Evolutionary conservation across 2,797 vertebrate genomes (phyloP).

Genomic region (Bradypodion pumilum): DNA sequence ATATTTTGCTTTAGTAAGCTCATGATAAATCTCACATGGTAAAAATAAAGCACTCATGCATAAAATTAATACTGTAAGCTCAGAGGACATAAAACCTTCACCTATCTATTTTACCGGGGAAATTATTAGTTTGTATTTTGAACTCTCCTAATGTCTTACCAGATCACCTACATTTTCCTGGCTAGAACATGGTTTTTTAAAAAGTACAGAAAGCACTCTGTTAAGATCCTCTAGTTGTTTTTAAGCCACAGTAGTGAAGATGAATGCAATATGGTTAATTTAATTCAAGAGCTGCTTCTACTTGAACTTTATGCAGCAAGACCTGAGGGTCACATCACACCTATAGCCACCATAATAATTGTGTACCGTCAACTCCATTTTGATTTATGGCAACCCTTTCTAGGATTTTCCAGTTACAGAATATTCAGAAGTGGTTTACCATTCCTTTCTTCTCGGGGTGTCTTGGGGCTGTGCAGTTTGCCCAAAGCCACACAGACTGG

Average conservation of each 20-base stretch:
- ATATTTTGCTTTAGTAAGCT: constrained; percentile 63
- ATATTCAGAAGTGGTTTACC: too few relatives aligned
- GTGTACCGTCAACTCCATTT: too few relatives aligned
- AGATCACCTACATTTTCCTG: constrained; percentile 57
- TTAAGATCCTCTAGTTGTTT: neutral
- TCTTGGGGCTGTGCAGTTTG: too few relatives aligned
- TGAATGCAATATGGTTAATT: neutral
- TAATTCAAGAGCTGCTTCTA: neutral
- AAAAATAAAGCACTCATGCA: constrained; percentile 74
- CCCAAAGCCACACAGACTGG: too few relatives aligned
- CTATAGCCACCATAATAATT: too few relatives aligned
- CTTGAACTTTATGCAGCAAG: neutral
- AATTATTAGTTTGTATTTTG: constrained; percentile 58
- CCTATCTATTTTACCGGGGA: constrained; percentile 62
- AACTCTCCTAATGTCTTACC: constrained; percentile 47
- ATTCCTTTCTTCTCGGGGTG: too few relatives aligned
- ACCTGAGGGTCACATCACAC: neutral
- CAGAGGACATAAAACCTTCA: constrained; percentile 68
- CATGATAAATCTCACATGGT: constrained; percentile 62
- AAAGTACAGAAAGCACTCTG: neutral
- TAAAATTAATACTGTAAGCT: constrained; percentile 75
- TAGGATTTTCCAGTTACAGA: too few relatives aligned
- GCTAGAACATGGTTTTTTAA: constrained; percentile 24
- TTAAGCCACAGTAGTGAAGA: neutral
- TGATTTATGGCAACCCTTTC: too few relatives aligned